Percentiles rank a stretch among this genome's conserved stretches.
These are phyloP conservation scores for Gallirallus australis DNA, from an alignment of 2,797 vertebrate species.

Conservation along the genomic window DNA sequence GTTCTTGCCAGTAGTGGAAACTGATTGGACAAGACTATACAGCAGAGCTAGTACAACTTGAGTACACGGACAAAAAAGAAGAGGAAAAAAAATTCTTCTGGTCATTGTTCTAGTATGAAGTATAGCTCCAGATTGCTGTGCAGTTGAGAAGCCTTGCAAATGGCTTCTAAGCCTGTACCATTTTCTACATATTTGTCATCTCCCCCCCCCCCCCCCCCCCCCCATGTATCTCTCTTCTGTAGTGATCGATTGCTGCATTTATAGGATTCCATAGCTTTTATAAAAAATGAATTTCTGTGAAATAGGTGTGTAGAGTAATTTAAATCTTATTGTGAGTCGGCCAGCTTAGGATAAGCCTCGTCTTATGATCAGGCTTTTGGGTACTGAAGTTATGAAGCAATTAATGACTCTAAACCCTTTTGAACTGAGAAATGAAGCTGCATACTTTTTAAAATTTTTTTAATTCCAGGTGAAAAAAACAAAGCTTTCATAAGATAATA, in stretches of 20 bases:
- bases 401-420: neutral
- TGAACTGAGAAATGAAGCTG: neutral
- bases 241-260: neutral
- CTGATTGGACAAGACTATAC: neutral
- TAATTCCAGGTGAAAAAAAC: neutral
- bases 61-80: neutral
- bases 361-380: neutral
- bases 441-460: neutral
- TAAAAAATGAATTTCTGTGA: neutral
- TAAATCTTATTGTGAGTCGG: neutral
- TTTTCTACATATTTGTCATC: neutral
- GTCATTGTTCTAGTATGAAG: neutral
- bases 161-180: neutral
- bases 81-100: neutral
- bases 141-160: neutral
- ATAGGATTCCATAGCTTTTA: neutral
- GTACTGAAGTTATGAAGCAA: neutral
- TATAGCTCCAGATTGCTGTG: neutral
- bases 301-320: neutral
- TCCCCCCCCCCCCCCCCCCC: fast-evolving
- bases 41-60: neutral
- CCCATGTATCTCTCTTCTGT: neutral
- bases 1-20: neutral
- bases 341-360: neutral
- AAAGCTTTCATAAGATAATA: neutral